Base-by-base conservation (phyloP, 2,797 vertebrate genomes). In the Chelonia mydas region DNA sequence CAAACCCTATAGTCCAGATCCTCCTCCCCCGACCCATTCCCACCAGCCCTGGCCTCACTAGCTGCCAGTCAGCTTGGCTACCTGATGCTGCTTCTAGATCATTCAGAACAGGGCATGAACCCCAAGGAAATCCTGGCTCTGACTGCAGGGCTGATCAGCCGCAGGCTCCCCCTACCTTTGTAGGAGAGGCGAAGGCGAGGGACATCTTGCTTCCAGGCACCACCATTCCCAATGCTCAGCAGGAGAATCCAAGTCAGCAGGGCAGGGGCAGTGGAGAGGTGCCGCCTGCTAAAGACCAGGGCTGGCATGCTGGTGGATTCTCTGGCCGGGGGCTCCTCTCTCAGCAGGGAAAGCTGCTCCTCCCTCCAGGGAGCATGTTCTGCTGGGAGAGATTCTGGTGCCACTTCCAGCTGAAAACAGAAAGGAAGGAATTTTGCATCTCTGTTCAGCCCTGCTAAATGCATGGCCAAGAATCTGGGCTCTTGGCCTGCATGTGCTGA, bases 141-240 rank as follows among this genome's bases (percentile, higher is more conserved):
- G 37, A 74, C 61, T 77, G 41, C 33, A 31, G 50, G 33, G 1
- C 1, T 72, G 23, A 53, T 7, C 11, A 13, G 57, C 41, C 23
- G 28, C 49, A 83, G 49, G 49, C 21, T n/a, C 45, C 27, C 27
- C 94, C 91, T 97, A 98, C 97, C 97, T 97, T 88, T 97, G 92
- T 98, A 97, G 12, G 94, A 0, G 5, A 98, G 92, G 11, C 96
- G 97, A 27, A 98, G 97, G 51, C 97, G 97, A 0, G 97, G 97
- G 33, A 83, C 54, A 0, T 96, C 87, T 83, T 95, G 88, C 80
- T 94, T 96, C 97, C 96, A 96, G 1, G 96, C 92, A 49, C n/a
- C 19, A 57, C 76, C 80, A 82, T 65, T 88, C 82, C 81, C 82
- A 0, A 8, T 89, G 65, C 85, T 90, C 93, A 94, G 96, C 88